Evolutionary conservation across 2,797 vertebrate genomes (phyloP).

Genomic region (Pelobates cultripes): DNA sequence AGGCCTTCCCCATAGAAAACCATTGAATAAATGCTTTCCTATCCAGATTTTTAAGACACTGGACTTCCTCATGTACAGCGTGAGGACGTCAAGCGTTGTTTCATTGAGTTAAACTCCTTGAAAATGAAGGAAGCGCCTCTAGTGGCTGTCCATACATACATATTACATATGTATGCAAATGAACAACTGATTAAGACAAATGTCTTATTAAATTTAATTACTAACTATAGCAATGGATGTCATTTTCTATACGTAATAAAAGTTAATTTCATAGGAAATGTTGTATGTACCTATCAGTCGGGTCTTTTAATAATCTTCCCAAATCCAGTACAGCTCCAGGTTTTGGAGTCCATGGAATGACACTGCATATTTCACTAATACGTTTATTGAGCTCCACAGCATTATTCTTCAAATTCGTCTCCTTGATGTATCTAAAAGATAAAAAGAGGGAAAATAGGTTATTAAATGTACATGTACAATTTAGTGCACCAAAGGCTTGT

Average conservation of each 20-base stretch:
- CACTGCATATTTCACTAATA: constrained; percentile 66
- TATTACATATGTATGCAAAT: too few relatives aligned
- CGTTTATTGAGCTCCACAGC: constrained; percentile 71
- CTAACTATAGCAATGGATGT: too few relatives aligned
- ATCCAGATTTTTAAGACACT: too few relatives aligned
- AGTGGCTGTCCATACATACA: too few relatives aligned
- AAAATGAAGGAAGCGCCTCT: too few relatives aligned
- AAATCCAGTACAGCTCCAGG: constrained; percentile 77
- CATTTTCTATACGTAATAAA: neutral
- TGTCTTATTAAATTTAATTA: too few relatives aligned
- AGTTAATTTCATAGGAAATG: neutral
- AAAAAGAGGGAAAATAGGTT: neutral
- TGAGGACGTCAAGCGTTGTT: too few relatives aligned
- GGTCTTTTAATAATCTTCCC: constrained; percentile 68
- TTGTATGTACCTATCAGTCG: constrained; percentile 66
- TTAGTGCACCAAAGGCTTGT: neutral
- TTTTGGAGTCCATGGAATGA: constrained; percentile 76
- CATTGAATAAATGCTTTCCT: too few relatives aligned
- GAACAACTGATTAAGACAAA: too few relatives aligned
- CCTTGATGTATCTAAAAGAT: constrained; percentile 73
- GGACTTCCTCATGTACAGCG: too few relatives aligned
- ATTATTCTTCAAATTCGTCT: constrained; percentile 78
- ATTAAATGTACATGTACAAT: neutral
- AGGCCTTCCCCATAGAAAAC: too few relatives aligned
- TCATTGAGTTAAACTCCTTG: too few relatives aligned